Evolutionary conservation across 2,797 vertebrate genomes (phyloP).

Genomic region (Mus minutoides): DNA sequence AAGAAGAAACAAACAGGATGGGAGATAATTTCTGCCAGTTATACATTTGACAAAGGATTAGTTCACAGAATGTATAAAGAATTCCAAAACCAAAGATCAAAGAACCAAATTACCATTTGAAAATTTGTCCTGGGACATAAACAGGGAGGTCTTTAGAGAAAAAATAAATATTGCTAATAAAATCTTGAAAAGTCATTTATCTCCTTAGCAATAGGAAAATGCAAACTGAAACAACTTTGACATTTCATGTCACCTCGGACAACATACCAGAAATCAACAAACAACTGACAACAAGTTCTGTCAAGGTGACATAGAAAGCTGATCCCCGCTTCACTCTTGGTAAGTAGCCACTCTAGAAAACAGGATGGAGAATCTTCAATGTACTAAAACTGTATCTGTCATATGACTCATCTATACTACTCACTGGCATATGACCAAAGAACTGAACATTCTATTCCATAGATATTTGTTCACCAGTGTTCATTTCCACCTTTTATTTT

Average conservation of each 20-base stretch:
- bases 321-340: accelerated
- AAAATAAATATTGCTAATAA: neutral
- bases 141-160: neutral
- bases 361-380: neutral
- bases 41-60: neutral
- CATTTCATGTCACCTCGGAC: neutral
- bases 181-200: neutral
- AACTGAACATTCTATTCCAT: neutral
- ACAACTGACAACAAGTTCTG: neutral
- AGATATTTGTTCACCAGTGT: neutral
- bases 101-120: neutral
- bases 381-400: neutral
- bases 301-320: neutral
- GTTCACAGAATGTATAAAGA: neutral
- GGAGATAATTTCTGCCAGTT: neutral
- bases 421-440: neutral
- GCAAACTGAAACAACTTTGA: neutral
- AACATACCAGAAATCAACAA: neutral
- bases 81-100: neutral
- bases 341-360: neutral
- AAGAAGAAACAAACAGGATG: neutral
- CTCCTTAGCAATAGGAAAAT: neutral
- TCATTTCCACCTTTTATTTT: neutral
- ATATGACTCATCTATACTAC: no score
- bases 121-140: neutral